Conservation (phyloP, 2,888 invertebrate genomes). For the Liposcelis brunnea region DNA sequence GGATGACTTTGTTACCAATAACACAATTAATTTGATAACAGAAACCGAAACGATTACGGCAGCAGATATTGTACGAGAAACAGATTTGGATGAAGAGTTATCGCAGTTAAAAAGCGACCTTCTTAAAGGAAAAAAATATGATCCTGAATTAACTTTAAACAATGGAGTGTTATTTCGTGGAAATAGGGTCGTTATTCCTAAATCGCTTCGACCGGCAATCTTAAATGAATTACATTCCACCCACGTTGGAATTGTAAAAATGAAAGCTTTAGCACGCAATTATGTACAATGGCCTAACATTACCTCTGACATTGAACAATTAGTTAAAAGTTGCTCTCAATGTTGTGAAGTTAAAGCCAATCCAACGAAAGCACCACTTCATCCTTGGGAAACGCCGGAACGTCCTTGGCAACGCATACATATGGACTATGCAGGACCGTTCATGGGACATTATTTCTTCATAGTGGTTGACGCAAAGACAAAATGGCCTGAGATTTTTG, state of each 20-base stretch:
- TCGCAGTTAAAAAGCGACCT: neutral
- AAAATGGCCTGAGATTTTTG: slow-evolving; percentile 19
- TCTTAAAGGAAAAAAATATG: neutral
- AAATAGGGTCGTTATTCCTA: slow-evolving; percentile 14
- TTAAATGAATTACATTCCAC: slow-evolving; percentile 19
- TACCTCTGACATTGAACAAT: slow-evolving; percentile 18
- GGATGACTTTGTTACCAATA: neutral
- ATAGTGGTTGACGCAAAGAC: slow-evolving; percentile 18
- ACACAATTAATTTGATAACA: neutral
- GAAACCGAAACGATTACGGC: neutral
- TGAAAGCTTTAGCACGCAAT: slow-evolving; percentile 18
- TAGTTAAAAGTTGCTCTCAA: slow-evolving; percentile 16
- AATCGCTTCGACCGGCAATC: slow-evolving; percentile 11
- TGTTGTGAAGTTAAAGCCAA: slow-evolving; percentile 17
- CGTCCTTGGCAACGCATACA: slow-evolving; percentile 19
- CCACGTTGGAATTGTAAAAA: slow-evolving; percentile 19
- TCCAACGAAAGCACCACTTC: slow-evolving; percentile 17
- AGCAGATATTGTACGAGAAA: neutral
- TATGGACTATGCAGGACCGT: slow-evolving; percentile 19
- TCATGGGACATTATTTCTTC: slow-evolving; percentile 15
- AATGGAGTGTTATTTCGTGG: slow-evolving; percentile 11
- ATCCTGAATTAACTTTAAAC: neutral
- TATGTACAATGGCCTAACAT: slow-evolving; percentile 20
- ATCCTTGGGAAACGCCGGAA: slow-evolving; percentile 18
- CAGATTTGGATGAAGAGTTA: neutral